Percentiles rank a stretch among this genome's conserved stretches.
Conservation (phyloP, 2,113 vertebrate genomes). For the Verasper variegatus region DNA sequence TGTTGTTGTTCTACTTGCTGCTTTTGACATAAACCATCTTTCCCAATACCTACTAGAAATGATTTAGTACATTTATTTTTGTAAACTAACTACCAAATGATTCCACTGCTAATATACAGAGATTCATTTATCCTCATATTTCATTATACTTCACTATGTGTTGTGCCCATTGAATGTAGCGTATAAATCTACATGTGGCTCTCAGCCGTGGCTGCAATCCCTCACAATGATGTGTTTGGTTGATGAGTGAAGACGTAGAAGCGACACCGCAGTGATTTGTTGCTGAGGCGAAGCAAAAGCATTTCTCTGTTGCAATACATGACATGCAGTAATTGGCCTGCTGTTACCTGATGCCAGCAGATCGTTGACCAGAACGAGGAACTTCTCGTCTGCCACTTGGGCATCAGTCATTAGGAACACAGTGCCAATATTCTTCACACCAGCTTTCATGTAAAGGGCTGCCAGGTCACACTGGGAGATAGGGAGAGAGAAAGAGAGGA, state of each 20-base stretch:
- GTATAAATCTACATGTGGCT: conserved; percentile 1
- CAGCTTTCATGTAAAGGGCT: conserved; percentile 88
- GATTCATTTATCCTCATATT: not conserved
- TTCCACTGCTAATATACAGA: not conserved
- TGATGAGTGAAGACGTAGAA: conserved; percentile 26
- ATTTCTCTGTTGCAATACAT: conserved; percentile 37
- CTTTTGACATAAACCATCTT: no score
- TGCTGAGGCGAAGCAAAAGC: conserved; percentile 15
- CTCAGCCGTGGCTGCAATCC: not conserved
- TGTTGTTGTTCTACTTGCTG: no score
- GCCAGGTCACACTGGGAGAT: conserved; percentile 81
- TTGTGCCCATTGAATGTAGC: no score
- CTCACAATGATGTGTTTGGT: conserved; percentile 2
- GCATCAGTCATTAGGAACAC: conserved; percentile 93
- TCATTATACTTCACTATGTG: not conserved
- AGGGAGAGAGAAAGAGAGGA: conserved; percentile 25
- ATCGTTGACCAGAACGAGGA: conserved; percentile 95
- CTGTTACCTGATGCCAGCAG: conserved; percentile 91
- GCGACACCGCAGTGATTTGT: conserved; percentile 23
- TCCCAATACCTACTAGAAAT: no score
- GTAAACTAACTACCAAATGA: conserved; percentile 2
- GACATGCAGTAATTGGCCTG: conserved; percentile 47
- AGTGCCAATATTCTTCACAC: conserved; percentile 89
- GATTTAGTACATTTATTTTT: not conserved
- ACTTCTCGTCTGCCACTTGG: conserved; percentile 92